A percentile compares a stretch with the other conserved stretches of the same genome.
These are phyloP conservation scores for Pseudorectes ferrugineus DNA, from an alignment of 2,113 vertebrate species.

Conservation along the genomic window DNA sequence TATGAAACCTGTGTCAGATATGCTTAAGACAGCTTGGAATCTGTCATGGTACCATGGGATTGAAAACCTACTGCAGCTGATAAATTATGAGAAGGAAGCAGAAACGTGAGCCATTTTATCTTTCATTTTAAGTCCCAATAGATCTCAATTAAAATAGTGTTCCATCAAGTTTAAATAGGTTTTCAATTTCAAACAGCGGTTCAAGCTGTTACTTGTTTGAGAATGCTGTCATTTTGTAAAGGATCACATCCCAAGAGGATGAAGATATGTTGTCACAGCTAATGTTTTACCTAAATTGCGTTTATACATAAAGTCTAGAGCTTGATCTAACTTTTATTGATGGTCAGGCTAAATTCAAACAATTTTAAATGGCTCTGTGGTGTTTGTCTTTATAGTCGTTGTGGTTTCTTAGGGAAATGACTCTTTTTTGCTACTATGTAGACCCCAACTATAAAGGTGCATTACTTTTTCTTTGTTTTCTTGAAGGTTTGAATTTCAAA, in stretches of 20 bases:
- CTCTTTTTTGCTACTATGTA: not conserved
- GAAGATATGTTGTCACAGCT: not conserved
- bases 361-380: not conserved
- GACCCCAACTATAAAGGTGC: not conserved
- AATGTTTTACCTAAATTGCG: not conserved
- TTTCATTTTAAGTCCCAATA: not conserved
- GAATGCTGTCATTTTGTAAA: not conserved
- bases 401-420: not conserved
- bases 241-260: not conserved
- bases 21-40: slow-evolving; percentile 89
- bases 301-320: not conserved
- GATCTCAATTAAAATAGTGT: not conserved
- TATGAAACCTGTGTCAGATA: slow-evolving; percentile 76
- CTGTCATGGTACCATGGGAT: slow-evolving; percentile 85
- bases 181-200: not conserved
- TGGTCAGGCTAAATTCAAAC: not conserved
- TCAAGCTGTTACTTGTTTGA: not conserved
- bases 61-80: slow-evolving; percentile 73
- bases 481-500: not conserved
- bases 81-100: slow-evolving; percentile 21
- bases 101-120: slow-evolving; percentile 72
- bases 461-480: not conserved
- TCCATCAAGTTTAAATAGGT: not conserved
- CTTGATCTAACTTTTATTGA: not conserved
- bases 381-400: not conserved